Base-by-base conservation (phyloP, 2,888 invertebrate genomes). In the Anoplius nigerrimus region DNA sequence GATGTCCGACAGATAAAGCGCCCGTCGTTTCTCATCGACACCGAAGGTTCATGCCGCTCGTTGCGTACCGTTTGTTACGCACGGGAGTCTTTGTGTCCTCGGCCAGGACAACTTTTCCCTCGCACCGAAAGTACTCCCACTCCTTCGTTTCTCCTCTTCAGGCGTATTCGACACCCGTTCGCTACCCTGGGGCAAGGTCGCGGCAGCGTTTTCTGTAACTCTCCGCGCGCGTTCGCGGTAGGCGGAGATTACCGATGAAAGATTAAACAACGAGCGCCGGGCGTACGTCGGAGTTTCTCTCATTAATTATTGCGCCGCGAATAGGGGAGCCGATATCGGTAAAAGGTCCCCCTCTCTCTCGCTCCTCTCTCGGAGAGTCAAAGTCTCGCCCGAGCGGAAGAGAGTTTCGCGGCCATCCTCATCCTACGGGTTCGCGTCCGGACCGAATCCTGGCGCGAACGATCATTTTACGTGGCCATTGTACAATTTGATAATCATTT, bases 401-500 rank as follows among this genome's bases (percentile, higher is more conserved):
- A 11, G n/a, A n/a, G n/a, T n/a, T n/a, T n/a, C n/a, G n/a, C n/a
- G n/a, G n/a, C n/a, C n/a, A n/a, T n/a, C n/a, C n/a, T n/a, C n/a
- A n/a, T n/a, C n/a, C n/a, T n/a, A n/a, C n/a, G n/a, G n/a, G n/a
- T n/a, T n/a, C 65, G 59, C 60, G 27, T 61, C 45, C 53, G 57
- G 66, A 62, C 59, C 62, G 67, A 66, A 70, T 60, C 69, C 65
- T 62, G 68, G 34, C 4, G 57, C 74, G 71, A 76, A 70, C 73
- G 70, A 81, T 81, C 81, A 78, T 72, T 79, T 77, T 75, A 76
- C 76, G 74, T 62, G 71, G 74, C 79, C 84, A 84, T 87, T 86
- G 86, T 84, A 82, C 81, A 80, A 83, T 84, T 86, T 85, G 84
- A 86, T 87, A 84, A 87, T 87, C 85, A 84, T 86, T 86, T 85